phyloP scores from a whole-genome alignment of 2,113 vertebrate species.

The Pantherophis guttatus region DNA sequence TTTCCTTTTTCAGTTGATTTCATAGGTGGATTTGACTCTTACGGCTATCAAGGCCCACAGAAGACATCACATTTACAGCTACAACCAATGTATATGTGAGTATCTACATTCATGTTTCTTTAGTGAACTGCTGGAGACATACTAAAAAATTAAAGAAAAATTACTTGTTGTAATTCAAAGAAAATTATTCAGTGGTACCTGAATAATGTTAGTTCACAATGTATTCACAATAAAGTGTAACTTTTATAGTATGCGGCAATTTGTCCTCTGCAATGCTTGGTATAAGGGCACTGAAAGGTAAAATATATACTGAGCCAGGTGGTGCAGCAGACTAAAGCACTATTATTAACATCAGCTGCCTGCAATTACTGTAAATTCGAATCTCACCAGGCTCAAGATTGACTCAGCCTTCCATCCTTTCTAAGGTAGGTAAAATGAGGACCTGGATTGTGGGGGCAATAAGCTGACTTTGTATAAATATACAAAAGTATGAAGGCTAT shows the following conservation, averaged over 20 bases:
- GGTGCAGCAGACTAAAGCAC: no score
- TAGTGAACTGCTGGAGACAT: slow-evolving; percentile 37
- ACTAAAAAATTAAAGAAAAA: slow-evolving; percentile 50
- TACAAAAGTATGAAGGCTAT: no score
- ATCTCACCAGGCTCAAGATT: no score
- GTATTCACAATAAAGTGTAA: background rate
- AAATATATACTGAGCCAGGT: background rate
- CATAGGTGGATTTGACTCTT: slow-evolving; percentile 99
- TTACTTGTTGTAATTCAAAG: slow-evolving; percentile 30
- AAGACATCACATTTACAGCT: slow-evolving; percentile 98
- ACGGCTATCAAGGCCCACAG: slow-evolving; percentile 98
- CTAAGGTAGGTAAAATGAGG: no score
- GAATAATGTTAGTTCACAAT: background rate
- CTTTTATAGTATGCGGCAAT: slow-evolving; percentile 28
- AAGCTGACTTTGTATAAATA: no score
- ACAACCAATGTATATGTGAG: slow-evolving; percentile 99
- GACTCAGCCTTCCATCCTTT: no score
- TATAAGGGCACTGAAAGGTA: slow-evolving; percentile 33
- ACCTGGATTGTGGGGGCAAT: no score
- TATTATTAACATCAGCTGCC: no score
- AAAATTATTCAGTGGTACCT: background rate
- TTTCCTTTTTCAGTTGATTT: slow-evolving; percentile 87
- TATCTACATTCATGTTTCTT: slow-evolving; percentile 49
- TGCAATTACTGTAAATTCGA: no score
- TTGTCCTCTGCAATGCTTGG: slow-evolving; percentile 29